Percentiles rank a stretch among this genome's conserved stretches.
Conservation (phyloP, 2,888 invertebrate species). For the Trilocha varians region DNA sequence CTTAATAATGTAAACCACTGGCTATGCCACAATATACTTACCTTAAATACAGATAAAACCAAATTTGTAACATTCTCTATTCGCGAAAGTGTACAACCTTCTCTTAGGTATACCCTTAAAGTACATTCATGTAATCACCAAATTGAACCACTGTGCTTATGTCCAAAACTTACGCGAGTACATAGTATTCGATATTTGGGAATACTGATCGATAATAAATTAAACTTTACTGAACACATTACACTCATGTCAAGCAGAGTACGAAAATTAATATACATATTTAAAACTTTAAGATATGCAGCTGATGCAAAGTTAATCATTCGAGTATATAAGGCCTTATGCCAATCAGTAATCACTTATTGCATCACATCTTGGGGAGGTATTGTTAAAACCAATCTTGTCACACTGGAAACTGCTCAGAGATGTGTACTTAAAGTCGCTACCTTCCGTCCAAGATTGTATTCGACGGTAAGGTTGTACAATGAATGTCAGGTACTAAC, state of each 20-base stretch:
- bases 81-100: not conserved
- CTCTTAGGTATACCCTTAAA: not conserved
- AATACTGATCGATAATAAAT: not conserved
- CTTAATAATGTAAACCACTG: conserved; percentile 5
- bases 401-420: not conserved
- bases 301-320: not conserved
- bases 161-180: not conserved
- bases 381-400: not conserved
- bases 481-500: not conserved
- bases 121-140: not conserved
- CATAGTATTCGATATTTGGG: conserved; percentile 2
- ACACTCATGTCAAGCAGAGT: not conserved
- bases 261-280: conserved; percentile 4
- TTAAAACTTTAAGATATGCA: conserved; percentile 6
- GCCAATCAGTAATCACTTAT: not conserved
- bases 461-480: not conserved
- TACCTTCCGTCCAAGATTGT: not conserved
- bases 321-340: not conserved
- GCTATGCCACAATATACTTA: conserved; percentile 6
- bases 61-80: conserved; percentile 8
- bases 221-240: conserved; percentile 1
- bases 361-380: not conserved
- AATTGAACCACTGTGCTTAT: not conserved
- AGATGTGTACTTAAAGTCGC: not conserved
- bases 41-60: conserved; percentile 11